Evolutionary conservation across 2,888 invertebrate genomes (phyloP), one percentile per base, ranked within the genome.

Genomic region (Actias luna): DNA sequence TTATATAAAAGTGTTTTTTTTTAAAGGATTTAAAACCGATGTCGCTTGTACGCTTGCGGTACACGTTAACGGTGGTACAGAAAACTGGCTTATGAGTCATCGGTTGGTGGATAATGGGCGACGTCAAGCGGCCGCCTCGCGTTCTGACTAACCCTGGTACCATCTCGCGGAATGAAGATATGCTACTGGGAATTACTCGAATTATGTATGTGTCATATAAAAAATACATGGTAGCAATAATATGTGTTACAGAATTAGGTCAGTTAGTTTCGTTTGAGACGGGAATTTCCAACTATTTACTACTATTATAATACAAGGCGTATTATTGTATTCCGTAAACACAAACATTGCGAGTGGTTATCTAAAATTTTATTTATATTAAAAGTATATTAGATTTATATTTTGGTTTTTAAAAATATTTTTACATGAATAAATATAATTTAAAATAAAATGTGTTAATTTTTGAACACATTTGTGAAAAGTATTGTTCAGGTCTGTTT

Each of bases 61-160:
- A 71, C 64, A 67, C 63, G 62, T 50, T 86, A 87, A 88, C 88
- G 88, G 87, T 87, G 83, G 78, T 78, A 78, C 78, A 76, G 79
- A 71, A 79, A 88, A 89, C 89, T 76, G 88, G 89, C 86, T 86
- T 71, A 74, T 90, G 90, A 90, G 77, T 90, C 89, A 89, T 69
- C 74, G 69, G 70, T 67, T 69, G 63, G 71, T 73, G 75, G 71
- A 70, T 72, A 76, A 72, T 72, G 68, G 69, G 59, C 65, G 72
- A 76, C 82, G 82, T 84, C 83, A 84, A 78, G 76, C 77, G 80
- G 69, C 25, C 69, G 75, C 77, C 73, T 72, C 69, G 70, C 75
- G 71, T 69, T 75, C 74, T 79, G 75, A 76, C 68, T 68, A 72
- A 71, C 68, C n/a, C 63, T 69, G 65, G 68, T 64, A 50, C 58